Conservation (phyloP, 2,113 vertebrate species). For the Lontra canadensis region DNA sequence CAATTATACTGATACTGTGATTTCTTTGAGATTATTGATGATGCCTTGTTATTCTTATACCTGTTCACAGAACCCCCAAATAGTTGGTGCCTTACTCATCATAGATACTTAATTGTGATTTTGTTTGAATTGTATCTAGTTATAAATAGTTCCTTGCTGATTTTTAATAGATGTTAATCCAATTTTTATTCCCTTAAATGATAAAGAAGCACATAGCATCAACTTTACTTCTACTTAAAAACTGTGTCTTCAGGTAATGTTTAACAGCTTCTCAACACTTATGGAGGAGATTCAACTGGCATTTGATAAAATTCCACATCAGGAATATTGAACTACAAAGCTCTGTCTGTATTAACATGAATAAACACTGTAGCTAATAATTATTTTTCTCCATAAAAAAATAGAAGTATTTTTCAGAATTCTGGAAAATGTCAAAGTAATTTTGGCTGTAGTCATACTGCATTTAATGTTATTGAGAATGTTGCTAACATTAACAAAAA, state of each 20-base stretch:
- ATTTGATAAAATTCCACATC: slow-evolving; percentile 40
- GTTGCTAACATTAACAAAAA: slow-evolving; percentile 72
- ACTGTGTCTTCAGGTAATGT: slow-evolving; percentile 20
- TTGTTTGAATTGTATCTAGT: slow-evolving; percentile 7
- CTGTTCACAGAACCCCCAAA: neutral
- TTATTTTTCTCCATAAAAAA: slow-evolving; percentile 60
- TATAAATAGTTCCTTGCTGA: neutral
- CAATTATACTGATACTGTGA: neutral
- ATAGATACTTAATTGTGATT: neutral
- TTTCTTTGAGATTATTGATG: neutral
- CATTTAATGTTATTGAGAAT: slow-evolving; percentile 66
- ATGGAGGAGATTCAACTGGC: slow-evolving; percentile 23
- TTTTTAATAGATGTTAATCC: slow-evolving; percentile 41
- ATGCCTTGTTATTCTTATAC: neutral
- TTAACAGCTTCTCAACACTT: slow-evolving; percentile 4
- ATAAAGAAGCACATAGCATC: neutral
- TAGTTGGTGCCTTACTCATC: neutral
- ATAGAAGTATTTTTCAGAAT: slow-evolving; percentile 69
- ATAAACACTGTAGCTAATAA: slow-evolving; percentile 45
- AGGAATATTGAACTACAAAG: slow-evolving; percentile 51
- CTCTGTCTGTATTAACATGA: slow-evolving; percentile 34
- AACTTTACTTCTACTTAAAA: slow-evolving; percentile 51
- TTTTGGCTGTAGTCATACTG: slow-evolving; percentile 67
- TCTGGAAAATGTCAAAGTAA: slow-evolving; percentile 61
- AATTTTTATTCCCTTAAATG: slow-evolving; percentile 37